These are phyloP conservation scores for Aphidius ervi DNA, from an alignment of 1,140 invertebrate genomes.

Conservation along the genomic window DNA sequence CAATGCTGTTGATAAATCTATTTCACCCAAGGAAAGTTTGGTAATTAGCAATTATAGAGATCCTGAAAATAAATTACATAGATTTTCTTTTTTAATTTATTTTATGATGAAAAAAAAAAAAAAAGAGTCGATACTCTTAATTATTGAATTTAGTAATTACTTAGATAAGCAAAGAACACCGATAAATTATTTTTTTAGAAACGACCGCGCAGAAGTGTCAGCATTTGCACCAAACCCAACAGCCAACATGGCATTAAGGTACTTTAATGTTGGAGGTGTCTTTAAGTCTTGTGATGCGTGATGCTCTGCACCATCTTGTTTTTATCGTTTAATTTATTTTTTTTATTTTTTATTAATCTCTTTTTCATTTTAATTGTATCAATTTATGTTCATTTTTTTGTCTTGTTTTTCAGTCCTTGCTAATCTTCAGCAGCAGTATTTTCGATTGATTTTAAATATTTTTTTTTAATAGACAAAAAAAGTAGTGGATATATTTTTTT, in stretches of 20 bases:
- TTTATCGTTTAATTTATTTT: constrained; percentile 10
- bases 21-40: too few relatives aligned
- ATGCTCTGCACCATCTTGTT: background rate
- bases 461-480: too few relatives aligned
- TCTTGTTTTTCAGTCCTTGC: constrained; percentile 4
- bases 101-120: background rate
- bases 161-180: constrained; percentile 35
- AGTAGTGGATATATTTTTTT: too few relatives aligned
- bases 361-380: background rate
- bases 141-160: constrained; percentile 18
- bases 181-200: constrained; percentile 53
- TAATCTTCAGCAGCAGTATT: too few relatives aligned
- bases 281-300: constrained; percentile 19
- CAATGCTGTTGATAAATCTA: constrained; percentile 2
- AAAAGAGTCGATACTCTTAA: background rate
- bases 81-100: background rate
- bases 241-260: constrained; percentile 59
- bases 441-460: too few relatives aligned
- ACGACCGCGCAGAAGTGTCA: constrained; percentile 56
- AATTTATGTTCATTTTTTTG: constrained; percentile 7
- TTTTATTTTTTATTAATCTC: background rate
- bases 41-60: too few relatives aligned
- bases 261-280: constrained; percentile 37
- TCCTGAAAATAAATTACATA: background rate
- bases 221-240: constrained; percentile 56